phyloP scores from a whole-genome alignment of 2,797 vertebrate genomes.

The Phoxinus dragarum region DNA sequence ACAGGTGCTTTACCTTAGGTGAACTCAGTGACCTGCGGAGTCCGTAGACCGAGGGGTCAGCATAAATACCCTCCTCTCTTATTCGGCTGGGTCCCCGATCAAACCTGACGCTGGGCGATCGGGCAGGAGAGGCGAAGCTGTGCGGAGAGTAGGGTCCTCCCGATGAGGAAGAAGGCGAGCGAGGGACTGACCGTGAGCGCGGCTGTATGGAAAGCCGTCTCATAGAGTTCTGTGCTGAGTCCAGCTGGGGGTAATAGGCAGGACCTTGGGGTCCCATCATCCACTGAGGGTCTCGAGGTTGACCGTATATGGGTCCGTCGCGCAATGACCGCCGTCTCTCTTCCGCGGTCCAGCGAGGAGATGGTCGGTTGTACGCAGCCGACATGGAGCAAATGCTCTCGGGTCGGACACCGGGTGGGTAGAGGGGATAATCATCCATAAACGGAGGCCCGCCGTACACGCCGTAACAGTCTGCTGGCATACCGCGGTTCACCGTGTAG shows the following conservation, averaged over 20 bases:
- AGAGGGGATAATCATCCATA: conserved; percentile 88
- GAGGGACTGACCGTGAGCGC: conserved; percentile 88
- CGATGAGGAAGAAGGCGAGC: conserved; percentile 89
- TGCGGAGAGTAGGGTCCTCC: conserved; percentile 86
- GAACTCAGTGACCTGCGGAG: conserved; percentile 91
- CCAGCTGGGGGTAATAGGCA: conserved; percentile 82
- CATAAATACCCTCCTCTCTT: conserved; percentile 85
- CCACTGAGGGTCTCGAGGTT: conserved; percentile 58
- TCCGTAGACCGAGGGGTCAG: conserved; percentile 83
- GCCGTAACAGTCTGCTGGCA: conserved; percentile 83
- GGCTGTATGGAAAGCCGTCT: conserved; percentile 91
- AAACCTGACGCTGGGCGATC: conserved; percentile 85
- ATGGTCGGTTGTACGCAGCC: conserved; percentile 80
- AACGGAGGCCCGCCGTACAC: conserved; percentile 83
- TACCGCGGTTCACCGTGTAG: conserved; percentile 80
- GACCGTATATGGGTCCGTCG: conserved; percentile 77
- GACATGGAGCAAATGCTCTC: conserved; percentile 96
- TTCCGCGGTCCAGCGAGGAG: conserved; percentile 83
- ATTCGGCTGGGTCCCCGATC: conserved; percentile 78
- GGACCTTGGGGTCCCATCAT: conserved; percentile 66
- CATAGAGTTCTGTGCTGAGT: conserved; percentile 81
- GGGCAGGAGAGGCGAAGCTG: conserved; percentile 85
- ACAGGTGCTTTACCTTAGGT: conserved; percentile 84
- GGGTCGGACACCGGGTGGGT: conserved; percentile 84
- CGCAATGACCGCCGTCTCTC: conserved; percentile 86